Conservation (phyloP, 2,797 vertebrate genomes). For the Coracias cyanogaster region DNA sequence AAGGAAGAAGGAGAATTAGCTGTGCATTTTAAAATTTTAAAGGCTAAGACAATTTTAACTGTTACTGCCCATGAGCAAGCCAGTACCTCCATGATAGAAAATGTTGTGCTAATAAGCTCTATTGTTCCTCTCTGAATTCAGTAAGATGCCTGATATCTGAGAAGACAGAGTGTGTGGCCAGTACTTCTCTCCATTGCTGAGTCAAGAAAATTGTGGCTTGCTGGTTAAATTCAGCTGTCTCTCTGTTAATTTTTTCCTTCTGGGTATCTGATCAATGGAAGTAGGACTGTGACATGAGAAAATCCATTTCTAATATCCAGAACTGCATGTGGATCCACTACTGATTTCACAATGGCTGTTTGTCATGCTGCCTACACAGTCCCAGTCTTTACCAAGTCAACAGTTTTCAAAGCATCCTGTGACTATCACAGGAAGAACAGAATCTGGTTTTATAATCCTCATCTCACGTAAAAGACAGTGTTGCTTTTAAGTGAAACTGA, state of each 20-base stretch:
- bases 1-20: background rate
- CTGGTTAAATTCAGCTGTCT: background rate
- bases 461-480: background rate
- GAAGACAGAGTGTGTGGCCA: background rate
- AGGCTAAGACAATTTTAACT: background rate
- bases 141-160: background rate
- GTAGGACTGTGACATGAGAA: background rate
- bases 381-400: background rate
- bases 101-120: background rate
- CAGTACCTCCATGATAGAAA: background rate
- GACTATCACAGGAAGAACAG: background rate
- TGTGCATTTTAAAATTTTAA: background rate
- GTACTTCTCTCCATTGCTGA: background rate
- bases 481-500: background rate
- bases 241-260: background rate
- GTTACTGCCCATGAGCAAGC: background rate
- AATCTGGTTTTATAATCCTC: background rate
- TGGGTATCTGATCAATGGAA: background rate
- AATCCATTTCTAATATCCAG: background rate
- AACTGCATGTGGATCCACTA: background rate
- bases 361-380: background rate
- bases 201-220: background rate
- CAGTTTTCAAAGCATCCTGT: background rate
- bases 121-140: background rate
- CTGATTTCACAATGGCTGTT: background rate